phyloP scores from a whole-genome alignment of 2,888 invertebrate genomes.

The Celastrina argiolus region DNA sequence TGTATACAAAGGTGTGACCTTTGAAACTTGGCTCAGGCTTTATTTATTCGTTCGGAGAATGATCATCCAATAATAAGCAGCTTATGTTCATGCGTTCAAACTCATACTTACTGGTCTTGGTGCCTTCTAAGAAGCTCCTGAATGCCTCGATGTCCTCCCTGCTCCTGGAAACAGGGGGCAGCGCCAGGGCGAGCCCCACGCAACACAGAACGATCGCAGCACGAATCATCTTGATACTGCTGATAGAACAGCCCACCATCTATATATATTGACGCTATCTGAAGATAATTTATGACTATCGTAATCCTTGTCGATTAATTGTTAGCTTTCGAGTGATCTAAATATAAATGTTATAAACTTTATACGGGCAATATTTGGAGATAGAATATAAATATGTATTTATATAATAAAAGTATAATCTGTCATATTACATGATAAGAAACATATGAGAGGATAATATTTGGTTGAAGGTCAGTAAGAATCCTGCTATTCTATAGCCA shows the following conservation, averaged over 20 bases:
- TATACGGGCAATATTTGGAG: not conserved
- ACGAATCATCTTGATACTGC: conserved; percentile 44
- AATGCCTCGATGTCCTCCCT: conserved; percentile 58
- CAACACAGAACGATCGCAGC: conserved; percentile 40
- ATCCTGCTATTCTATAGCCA: too few species aligned
- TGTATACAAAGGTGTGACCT: too few species aligned
- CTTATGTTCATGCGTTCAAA: too few species aligned
- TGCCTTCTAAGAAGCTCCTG: conserved; percentile 53
- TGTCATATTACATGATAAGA: too few species aligned
- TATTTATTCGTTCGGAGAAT: too few species aligned
- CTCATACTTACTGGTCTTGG: conserved; percentile 47
- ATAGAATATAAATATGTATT: not conserved
- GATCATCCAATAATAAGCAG: too few species aligned
- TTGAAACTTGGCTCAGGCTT: too few species aligned
- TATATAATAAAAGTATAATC: not conserved
- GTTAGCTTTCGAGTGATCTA: not conserved
- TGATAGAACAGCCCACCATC: not conserved
- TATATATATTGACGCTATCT: conserved; percentile 14
- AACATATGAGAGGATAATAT: too few species aligned
- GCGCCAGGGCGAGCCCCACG: conserved; percentile 44
- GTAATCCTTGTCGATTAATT: conserved; percentile 2
- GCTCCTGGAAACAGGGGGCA: conserved; percentile 48
- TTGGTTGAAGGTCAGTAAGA: too few species aligned
- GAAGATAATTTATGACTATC: conserved; percentile 23
- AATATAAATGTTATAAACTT: not conserved